Conservation (phyloP, 2,113 vertebrate species). For the Platanista minor region DNA sequence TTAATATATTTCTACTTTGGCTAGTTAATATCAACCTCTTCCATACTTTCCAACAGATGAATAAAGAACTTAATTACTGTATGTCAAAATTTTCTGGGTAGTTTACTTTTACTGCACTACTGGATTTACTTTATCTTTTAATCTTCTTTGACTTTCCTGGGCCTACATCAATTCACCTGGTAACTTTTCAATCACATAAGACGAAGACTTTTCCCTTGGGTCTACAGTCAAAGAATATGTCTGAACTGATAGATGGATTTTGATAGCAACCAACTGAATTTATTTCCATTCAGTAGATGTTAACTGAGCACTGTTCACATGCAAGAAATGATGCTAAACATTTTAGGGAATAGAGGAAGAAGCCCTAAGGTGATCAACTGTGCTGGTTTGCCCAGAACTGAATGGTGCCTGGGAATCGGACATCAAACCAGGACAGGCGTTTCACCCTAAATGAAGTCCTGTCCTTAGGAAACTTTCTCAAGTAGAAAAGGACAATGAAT, state of each 20-base stretch:
- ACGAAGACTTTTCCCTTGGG: background rate
- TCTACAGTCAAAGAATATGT: background rate
- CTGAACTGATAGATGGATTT: background rate
- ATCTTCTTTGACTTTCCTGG: background rate
- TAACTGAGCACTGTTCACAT: background rate
- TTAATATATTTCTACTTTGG: conserved; percentile 24
- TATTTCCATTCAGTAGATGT: background rate
- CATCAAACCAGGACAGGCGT: background rate
- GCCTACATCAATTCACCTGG: background rate
- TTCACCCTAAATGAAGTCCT: fast-evolving
- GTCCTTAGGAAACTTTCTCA: background rate
- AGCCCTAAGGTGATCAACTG: fast-evolving
- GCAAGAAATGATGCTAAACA: background rate
- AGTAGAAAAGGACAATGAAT: background rate
- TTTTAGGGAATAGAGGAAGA: background rate
- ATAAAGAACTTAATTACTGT: conserved; percentile 35
- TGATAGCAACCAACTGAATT: background rate
- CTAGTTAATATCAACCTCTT: conserved; percentile 30
- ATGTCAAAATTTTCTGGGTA: background rate
- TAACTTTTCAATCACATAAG: background rate
- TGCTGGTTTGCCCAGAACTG: background rate
- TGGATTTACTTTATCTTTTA: conserved; percentile 17
- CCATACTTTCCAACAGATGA: background rate
- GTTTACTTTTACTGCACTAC: conserved; percentile 30
- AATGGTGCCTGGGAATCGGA: fast-evolving